Conservation (phyloP, 2,888 invertebrate genomes). For the Prosapia bicincta region DNA sequence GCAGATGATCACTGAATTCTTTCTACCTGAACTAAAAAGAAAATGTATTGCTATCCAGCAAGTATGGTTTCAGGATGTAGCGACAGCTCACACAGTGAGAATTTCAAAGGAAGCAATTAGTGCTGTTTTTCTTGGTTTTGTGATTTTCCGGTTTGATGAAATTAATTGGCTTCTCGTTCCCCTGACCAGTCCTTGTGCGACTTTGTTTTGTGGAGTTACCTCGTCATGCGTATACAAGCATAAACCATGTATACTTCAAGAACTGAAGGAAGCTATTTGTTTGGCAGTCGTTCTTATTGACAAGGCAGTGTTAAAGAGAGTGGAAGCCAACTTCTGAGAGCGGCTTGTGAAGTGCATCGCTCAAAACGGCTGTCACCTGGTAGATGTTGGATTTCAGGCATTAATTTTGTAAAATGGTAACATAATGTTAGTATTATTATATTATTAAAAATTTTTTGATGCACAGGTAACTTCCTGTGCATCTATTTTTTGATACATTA, state of each 20-base stretch:
- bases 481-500: no score
- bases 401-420: background rate
- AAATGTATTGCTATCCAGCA: background rate
- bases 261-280: background rate
- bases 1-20: background rate
- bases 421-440: background rate
- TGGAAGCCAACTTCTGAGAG: no score
- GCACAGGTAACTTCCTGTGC: no score
- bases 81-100: background rate
- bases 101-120: background rate
- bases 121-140: background rate
- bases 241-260: background rate
- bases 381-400: background rate
- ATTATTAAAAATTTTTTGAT: background rate
- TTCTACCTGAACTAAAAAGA: no score
- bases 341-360: no score
- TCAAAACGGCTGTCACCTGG: no score
- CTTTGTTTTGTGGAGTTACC: background rate
- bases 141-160: conserved; percentile 3
- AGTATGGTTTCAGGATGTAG: background rate
- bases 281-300: background rate
- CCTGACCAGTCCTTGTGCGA: background rate
- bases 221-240: no score
- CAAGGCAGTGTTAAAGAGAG: background rate
- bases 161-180: background rate